A percentile compares a stretch with the other conserved stretches of the same genome.
Evolutionary conservation across 2,888 invertebrate species (phyloP).

Genomic region (Mythimna vitellina): DNA sequence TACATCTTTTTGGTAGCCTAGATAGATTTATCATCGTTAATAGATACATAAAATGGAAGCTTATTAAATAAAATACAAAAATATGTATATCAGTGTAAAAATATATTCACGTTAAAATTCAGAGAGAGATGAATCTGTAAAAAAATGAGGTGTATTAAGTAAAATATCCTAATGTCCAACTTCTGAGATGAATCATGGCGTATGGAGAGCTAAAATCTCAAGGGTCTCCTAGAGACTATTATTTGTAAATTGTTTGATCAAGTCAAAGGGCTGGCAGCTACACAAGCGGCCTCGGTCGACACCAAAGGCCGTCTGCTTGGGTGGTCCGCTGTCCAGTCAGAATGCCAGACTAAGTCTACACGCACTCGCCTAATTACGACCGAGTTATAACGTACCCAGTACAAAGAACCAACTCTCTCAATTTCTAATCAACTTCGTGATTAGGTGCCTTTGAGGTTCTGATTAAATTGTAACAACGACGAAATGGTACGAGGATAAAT

Average conservation of each 20-base stretch:
- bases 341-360: slow-evolving; percentile 64
- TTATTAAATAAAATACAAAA: not conserved
- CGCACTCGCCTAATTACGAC: slow-evolving; percentile 76
- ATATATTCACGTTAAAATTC: not conserved
- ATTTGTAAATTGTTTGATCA: slow-evolving; percentile 55
- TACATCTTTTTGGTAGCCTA: slow-evolving; percentile 53
- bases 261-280: slow-evolving; percentile 54
- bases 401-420: slow-evolving; percentile 47
- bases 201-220: slow-evolving; percentile 12
- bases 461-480: slow-evolving; percentile 51
- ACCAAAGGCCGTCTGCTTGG: slow-evolving; percentile 69
- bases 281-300: slow-evolving; percentile 59
- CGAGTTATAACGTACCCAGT: slow-evolving; percentile 49
- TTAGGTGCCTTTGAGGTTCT: slow-evolving; percentile 49
- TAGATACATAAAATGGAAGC: slow-evolving; percentile 13
- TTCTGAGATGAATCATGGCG: not conserved
- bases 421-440: slow-evolving; percentile 54
- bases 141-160: not conserved
- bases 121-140: not conserved
- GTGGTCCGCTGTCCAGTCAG: slow-evolving; percentile 68
- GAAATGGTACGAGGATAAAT: slow-evolving; percentile 36
- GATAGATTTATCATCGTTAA: slow-evolving; percentile 48
- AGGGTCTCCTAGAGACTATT: slow-evolving; percentile 27
- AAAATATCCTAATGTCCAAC: slow-evolving; percentile 2
- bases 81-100: slow-evolving; percentile 9